phyloP scores from a whole-genome alignment of 2,113 vertebrate species.

The Xiphophorus hellerii region DNA sequence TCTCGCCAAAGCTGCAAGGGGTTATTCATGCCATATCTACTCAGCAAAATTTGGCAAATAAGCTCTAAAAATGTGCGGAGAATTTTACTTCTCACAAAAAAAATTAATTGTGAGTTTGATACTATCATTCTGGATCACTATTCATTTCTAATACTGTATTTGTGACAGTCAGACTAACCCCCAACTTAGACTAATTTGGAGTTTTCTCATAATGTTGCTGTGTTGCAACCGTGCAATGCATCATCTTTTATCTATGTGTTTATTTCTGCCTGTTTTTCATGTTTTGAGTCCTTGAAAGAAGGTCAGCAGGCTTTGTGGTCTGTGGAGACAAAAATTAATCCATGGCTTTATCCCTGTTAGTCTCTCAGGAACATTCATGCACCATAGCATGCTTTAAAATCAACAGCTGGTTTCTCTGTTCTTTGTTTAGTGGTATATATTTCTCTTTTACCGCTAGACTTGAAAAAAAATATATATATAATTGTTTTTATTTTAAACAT shows the following conservation, averaged over 20 bases:
- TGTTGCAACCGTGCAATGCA: not conserved
- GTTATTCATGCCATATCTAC: not conserved
- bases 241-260: constrained; percentile 22
- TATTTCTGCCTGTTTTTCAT: constrained; percentile 31
- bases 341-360: constrained; percentile 23
- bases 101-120: not conserved
- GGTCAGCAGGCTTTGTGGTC: constrained; percentile 38
- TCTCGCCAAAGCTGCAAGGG: not conserved
- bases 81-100: not conserved
- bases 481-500: constrained; percentile 2
- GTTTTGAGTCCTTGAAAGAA: constrained; percentile 41
- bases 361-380: constrained; percentile 14
- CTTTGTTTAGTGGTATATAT: not conserved
- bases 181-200: not conserved
- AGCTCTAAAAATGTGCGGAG: not conserved
- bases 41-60: not conserved
- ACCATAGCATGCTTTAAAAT: constrained; percentile 19
- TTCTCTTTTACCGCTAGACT: not conserved
- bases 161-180: too few species aligned
- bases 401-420: constrained; percentile 5
- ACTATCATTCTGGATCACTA: not conserved
- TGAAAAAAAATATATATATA: constrained; percentile 2
- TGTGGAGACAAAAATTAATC: constrained; percentile 39
- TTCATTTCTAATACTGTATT: not conserved
- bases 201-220: not conserved